phyloP scores from a whole-genome alignment of 2,113 vertebrate species.

The Alaudala cheleensis region DNA sequence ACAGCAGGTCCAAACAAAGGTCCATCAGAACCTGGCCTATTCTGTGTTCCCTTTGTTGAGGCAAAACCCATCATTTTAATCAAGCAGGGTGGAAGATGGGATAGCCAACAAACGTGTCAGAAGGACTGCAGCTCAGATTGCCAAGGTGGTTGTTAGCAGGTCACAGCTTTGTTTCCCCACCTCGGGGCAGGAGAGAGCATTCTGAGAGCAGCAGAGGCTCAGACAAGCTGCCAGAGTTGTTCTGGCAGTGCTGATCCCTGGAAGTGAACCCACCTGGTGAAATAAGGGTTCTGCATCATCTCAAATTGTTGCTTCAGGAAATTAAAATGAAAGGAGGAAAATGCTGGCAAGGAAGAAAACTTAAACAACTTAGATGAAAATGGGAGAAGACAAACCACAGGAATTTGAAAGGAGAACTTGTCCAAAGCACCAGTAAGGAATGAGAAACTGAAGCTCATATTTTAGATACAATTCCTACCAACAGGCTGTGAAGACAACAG shows the following conservation, averaged over 20 bases:
- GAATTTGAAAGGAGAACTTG: neutral
- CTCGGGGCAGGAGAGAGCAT: neutral
- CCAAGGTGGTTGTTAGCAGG: neutral
- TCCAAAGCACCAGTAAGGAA: neutral
- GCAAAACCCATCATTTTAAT: neutral
- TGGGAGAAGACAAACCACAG: neutral
- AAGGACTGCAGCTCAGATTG: neutral
- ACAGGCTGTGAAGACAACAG: neutral
- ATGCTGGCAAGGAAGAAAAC: neutral
- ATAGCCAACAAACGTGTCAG: neutral
- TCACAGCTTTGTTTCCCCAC: neutral
- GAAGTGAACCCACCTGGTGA: neutral
- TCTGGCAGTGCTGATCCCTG: neutral
- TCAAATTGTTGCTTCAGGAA: neutral
- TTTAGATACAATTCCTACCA: neutral
- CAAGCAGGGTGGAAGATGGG: neutral
- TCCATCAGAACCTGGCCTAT: too few relatives aligned
- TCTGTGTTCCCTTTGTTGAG: neutral
- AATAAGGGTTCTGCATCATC: neutral
- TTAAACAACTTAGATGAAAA: neutral
- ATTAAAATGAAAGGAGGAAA: neutral
- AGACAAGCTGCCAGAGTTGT: neutral
- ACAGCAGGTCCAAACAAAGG: neutral
- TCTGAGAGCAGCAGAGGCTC: neutral
- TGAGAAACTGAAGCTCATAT: neutral